Conservation (phyloP, 1,140 invertebrate species). For the Parapsyche elsis region DNA sequence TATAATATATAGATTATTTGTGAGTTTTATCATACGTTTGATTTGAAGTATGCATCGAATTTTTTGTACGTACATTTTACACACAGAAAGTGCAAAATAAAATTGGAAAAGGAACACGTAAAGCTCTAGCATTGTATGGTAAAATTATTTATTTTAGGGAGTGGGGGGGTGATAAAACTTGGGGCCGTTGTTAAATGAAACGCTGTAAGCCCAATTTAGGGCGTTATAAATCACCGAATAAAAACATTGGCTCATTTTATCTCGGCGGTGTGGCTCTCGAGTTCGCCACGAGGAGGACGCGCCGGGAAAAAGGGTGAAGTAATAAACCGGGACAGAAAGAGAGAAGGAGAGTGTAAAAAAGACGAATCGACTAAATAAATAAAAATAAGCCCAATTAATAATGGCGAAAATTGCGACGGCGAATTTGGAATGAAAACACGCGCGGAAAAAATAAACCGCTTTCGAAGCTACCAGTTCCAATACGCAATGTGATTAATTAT, state of each 20-base stretch:
- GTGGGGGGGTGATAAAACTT: slow-evolving; percentile 26
- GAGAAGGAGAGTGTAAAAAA: slow-evolving; percentile 23
- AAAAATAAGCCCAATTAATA: slow-evolving; percentile 36
- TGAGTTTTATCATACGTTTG: too few species aligned
- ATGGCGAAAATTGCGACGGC: slow-evolving; percentile 1
- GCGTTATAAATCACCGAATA: slow-evolving; percentile 37
- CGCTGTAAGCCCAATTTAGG: slow-evolving; percentile 37
- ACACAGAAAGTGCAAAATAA: neutral
- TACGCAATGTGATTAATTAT: neutral
- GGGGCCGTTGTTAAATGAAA: slow-evolving; percentile 36
- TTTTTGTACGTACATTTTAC: too few species aligned
- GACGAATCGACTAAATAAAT: slow-evolving; percentile 33
- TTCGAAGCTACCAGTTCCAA: neutral
- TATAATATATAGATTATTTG: too few species aligned
- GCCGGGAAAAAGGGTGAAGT: slow-evolving; percentile 25
- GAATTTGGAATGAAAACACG: neutral
- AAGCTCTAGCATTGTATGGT: slow-evolving; percentile 11
- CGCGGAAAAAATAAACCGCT: neutral
- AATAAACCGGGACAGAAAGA: slow-evolving; percentile 5
- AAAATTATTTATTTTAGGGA: slow-evolving; percentile 25
- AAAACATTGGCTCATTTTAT: slow-evolving; percentile 40
- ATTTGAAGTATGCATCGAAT: too few species aligned
- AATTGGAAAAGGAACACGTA: slow-evolving; percentile 24
- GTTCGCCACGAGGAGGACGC: neutral
- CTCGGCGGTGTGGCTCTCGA: neutral